Conservation (phyloP, 2,888 invertebrate genomes). For the Scaptodrosophila latifasciaeformis region DNA sequence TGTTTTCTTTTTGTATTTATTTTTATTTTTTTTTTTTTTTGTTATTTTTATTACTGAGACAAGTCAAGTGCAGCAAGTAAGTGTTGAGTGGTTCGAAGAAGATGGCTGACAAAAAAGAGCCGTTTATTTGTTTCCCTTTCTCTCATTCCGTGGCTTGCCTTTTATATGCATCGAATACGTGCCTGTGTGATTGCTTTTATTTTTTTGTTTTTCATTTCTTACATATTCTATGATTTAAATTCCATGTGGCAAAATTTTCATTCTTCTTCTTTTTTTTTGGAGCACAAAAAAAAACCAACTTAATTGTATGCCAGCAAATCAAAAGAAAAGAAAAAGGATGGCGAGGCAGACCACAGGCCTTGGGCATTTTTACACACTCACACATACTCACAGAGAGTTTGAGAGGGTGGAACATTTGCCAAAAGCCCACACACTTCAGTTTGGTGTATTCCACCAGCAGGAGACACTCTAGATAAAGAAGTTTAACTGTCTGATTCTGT, state of each 20-base stretch:
- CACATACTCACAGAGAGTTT: background rate
- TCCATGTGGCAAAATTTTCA: too few species aligned
- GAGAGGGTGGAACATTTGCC: too few species aligned
- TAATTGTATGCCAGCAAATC: constrained; percentile 12
- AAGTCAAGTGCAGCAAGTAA: constrained; percentile 56
- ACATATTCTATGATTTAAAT: too few species aligned
- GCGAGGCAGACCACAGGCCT: constrained; percentile 44
- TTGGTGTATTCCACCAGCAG: too few species aligned
- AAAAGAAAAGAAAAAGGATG: constrained; percentile 25
- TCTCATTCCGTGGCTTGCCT: too few species aligned
- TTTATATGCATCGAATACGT: constrained; percentile 30
- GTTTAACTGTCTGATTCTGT: background rate
- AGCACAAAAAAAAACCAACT: background rate
- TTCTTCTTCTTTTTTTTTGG: too few species aligned
- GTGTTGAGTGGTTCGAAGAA: too few species aligned
- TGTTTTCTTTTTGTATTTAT: too few species aligned
- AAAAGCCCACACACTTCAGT: too few species aligned
- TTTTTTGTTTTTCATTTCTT: constrained; percentile 23
- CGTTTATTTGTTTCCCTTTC: background rate
- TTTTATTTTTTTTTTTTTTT: too few species aligned
- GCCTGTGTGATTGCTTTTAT: constrained; percentile 28
- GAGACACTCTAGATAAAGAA: background rate
- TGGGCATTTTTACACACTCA: constrained; percentile 32
- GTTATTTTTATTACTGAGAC: too few species aligned
- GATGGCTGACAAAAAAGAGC: background rate